phyloP scores from a whole-genome alignment of 1,140 invertebrate species.

The Agrypnia vestita region DNA sequence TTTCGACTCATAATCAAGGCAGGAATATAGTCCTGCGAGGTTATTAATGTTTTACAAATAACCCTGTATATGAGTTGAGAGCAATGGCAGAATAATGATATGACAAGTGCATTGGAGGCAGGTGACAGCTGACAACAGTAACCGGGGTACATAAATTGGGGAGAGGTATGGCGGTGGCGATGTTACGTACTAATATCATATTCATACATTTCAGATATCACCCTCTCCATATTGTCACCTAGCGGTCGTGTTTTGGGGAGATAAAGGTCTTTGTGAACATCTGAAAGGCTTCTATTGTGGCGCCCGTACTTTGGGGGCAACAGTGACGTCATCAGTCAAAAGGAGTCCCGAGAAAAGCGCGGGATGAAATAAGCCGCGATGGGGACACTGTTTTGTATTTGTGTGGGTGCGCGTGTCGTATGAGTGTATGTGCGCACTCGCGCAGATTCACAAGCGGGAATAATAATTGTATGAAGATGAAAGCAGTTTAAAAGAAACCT shows the following conservation, averaged over 20 bases:
- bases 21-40: too few relatives aligned
- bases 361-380: slow-evolving; percentile 34
- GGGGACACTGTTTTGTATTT: slow-evolving; percentile 32
- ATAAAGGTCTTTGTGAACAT: slow-evolving; percentile 60
- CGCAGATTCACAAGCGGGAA: background rate
- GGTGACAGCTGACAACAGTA: slow-evolving; percentile 19
- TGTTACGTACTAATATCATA: slow-evolving; percentile 57
- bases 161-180: slow-evolving; percentile 23
- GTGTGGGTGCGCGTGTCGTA: background rate
- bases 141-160: slow-evolving; percentile 15
- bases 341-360: slow-evolving; percentile 41
- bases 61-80: too few relatives aligned
- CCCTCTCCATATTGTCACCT: slow-evolving; percentile 60
- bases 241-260: slow-evolving; percentile 61
- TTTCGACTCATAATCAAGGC: too few relatives aligned
- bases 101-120: slow-evolving; percentile 30
- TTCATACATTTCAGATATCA: slow-evolving; percentile 60
- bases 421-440: background rate
- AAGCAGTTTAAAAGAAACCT: too few relatives aligned
- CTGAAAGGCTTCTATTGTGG: slow-evolving; percentile 57
- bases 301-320: slow-evolving; percentile 27
- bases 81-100: slow-evolving; percentile 16
- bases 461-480: background rate
- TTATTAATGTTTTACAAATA: too few relatives aligned
- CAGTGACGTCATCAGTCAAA: slow-evolving; percentile 47